Conservation (phyloP, 2,113 vertebrate genomes). For the Corapipo altera region DNA sequence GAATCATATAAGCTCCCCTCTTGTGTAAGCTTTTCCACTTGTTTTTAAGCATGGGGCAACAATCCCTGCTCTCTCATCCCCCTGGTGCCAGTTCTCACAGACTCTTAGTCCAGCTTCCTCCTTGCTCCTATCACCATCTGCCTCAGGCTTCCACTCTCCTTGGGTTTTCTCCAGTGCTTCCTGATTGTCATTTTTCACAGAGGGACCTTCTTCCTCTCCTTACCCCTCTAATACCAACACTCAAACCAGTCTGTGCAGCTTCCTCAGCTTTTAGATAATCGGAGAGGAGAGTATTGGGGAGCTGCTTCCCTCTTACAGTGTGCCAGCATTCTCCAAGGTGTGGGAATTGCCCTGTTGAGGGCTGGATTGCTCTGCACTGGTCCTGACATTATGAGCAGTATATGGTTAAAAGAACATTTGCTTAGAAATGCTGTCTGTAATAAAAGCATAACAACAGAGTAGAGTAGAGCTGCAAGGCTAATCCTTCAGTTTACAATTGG, state of each 20-base stretch:
- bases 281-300: background rate
- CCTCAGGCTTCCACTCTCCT: background rate
- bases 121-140: background rate
- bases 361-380: background rate
- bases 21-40: background rate
- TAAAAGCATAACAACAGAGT: background rate
- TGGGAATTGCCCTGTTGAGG: background rate
- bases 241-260: background rate
- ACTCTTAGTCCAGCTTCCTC: background rate
- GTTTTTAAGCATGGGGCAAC: background rate
- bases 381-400: background rate
- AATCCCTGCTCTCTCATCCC: background rate
- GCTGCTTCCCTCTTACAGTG: background rate
- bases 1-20: background rate
- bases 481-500: background rate
- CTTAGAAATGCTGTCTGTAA: background rate
- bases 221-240: background rate
- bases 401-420: background rate
- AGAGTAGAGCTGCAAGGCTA: background rate
- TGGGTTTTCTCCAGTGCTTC: background rate
- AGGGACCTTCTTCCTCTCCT: background rate
- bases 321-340: background rate
- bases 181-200: background rate
- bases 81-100: background rate
- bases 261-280: accelerated